These are phyloP conservation scores for Meghimatium bilineatum DNA, from an alignment of 2,888 invertebrate species.

Conservation along the genomic window DNA sequence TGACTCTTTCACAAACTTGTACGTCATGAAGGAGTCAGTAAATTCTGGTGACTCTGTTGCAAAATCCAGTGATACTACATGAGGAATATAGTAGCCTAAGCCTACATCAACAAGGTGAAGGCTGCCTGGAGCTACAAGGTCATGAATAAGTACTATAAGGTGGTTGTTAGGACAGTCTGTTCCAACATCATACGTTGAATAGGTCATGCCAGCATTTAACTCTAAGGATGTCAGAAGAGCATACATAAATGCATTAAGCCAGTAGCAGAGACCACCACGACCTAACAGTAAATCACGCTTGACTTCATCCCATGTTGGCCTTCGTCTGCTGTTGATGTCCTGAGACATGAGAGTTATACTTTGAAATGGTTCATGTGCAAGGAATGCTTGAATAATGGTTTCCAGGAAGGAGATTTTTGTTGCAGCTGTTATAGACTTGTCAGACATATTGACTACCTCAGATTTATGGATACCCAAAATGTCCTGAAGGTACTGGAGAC, in stretches of 20 bases:
- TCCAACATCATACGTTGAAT: constrained; percentile 28
- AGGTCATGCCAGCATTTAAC: constrained; percentile 39
- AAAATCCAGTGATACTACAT: constrained; percentile 49
- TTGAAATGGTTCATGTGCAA: constrained; percentile 50
- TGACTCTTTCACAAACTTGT: constrained; percentile 45
- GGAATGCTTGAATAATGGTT: constrained; percentile 1
- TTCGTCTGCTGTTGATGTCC: constrained; percentile 16
- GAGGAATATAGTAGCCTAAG: constrained; percentile 52
- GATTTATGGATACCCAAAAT: not conserved
- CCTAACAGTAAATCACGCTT: constrained; percentile 44
- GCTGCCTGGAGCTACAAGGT: constrained; percentile 47
- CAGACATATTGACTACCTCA: not conserved
- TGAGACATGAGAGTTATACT: constrained; percentile 49
- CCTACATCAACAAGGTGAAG: constrained; percentile 51
- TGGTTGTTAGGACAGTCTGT: constrained; percentile 48
- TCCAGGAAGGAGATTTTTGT: constrained; percentile 21
- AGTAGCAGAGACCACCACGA: constrained; percentile 54
- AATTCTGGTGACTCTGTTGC: constrained; percentile 49
- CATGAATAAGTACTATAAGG: constrained; percentile 44
- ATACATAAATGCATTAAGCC: constrained; percentile 50
- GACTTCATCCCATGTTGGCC: constrained; percentile 48
- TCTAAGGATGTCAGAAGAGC: constrained; percentile 47
- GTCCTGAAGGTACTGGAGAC: not conserved
- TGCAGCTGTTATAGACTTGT: not conserved
- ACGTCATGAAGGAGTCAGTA: constrained; percentile 53